A percentile compares a stretch with the other conserved stretches of the same genome.
These are phyloP conservation scores for Xiphorhynchus erythropygius DNA, from an alignment of 2,797 vertebrate species.

Conservation along the genomic window DNA sequence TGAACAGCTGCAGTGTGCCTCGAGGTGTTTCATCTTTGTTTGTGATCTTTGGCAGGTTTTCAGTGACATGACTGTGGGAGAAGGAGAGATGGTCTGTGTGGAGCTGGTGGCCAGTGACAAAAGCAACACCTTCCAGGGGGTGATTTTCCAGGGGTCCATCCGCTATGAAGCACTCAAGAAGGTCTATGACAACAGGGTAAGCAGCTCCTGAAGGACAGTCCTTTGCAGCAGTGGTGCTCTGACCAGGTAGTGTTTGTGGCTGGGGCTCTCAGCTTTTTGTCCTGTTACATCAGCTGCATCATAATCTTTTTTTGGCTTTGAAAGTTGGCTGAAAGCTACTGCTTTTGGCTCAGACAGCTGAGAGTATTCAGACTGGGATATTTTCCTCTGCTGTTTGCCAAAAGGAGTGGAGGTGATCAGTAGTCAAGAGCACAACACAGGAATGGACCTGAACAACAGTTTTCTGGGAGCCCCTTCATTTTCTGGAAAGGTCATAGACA, in stretches of 20 bases:
- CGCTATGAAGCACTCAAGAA: slow-evolving; percentile 97
- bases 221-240: not conserved
- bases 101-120: slow-evolving; percentile 98
- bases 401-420: not conserved
- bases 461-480: not conserved
- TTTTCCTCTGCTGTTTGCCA: not conserved
- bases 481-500: not conserved
- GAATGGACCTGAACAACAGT: not conserved
- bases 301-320: not conserved
- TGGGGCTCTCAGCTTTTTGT: not conserved
- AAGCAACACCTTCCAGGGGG: slow-evolving; percentile 93
- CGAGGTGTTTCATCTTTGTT: not conserved
- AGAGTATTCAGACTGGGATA: not conserved
- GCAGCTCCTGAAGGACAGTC: not conserved
- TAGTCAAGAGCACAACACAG: not conserved
- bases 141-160: slow-evolving; percentile 98
- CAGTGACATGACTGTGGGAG: slow-evolving; percentile 94
- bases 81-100: slow-evolving; percentile 98
- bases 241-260: not conserved
- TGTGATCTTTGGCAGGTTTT: slow-evolving; percentile 83
- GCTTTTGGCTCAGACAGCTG: not conserved
- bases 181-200: slow-evolving; percentile 97
- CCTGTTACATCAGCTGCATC: not conserved
- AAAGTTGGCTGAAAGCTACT: not conserved
- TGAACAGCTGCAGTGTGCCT: not conserved